Evolutionary conservation across 2,888 invertebrate species (phyloP).

Genomic region (Mythimna albipuncta): DNA sequence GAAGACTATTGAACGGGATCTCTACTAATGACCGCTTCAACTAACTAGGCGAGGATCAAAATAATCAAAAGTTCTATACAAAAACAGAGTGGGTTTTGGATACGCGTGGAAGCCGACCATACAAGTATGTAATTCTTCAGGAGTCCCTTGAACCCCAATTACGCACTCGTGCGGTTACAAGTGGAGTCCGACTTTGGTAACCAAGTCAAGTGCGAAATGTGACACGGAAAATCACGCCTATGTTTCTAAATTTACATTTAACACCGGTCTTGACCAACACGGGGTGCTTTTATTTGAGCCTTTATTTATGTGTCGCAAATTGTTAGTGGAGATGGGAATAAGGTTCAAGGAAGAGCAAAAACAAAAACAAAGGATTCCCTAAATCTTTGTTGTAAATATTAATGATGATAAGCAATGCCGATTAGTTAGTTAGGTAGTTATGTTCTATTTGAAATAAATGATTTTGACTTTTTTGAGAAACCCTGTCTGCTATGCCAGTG

Average conservation of each 20-base stretch:
- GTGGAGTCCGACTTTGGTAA: constrained; percentile 27
- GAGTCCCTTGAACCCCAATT: constrained; percentile 29
- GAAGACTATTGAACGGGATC: too few species aligned
- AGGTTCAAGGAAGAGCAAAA: too few species aligned
- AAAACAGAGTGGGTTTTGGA: background rate
- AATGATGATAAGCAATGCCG: too few species aligned
- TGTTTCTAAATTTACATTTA: background rate
- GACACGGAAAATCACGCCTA: constrained; percentile 1
- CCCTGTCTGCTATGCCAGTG: too few species aligned
- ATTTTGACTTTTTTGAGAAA: too few species aligned
- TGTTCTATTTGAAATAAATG: too few species aligned
- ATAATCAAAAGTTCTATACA: constrained; percentile 1
- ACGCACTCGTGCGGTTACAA: constrained; percentile 13
- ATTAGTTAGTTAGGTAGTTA: too few species aligned
- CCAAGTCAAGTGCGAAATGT: constrained; percentile 20
- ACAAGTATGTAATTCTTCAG: constrained; percentile 2
- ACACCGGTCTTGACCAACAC: background rate
- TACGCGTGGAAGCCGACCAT: constrained; percentile 19
- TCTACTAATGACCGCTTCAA: constrained; percentile 15
- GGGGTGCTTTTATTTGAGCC: background rate
- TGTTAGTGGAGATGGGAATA: background rate
- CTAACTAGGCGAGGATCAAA: background rate
- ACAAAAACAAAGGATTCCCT: too few species aligned
- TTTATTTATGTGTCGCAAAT: background rate
- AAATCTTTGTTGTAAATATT: too few species aligned